Evolutionary conservation across 2,888 invertebrate genomes (phyloP).

Genomic region (Hirtodrosophila trivittata): DNA sequence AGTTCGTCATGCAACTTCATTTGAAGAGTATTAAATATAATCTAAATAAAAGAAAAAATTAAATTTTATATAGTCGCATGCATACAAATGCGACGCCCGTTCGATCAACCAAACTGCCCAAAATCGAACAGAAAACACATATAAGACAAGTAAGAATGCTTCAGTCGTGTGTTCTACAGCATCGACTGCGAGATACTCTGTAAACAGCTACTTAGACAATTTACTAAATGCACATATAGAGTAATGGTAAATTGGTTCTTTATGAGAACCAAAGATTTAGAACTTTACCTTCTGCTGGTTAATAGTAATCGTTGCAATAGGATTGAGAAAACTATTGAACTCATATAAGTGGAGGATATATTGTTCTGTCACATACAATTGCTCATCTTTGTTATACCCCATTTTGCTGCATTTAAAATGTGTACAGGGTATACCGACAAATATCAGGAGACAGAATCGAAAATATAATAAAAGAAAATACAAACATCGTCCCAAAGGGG

Average conservation of each 20-base stretch:
- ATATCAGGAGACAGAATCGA: background rate
- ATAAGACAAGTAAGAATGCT: background rate
- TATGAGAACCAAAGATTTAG: no score
- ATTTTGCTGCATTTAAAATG: background rate
- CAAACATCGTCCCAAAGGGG: conserved; percentile 4
- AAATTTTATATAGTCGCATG: conserved; percentile 9
- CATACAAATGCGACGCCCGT: conserved; percentile 9
- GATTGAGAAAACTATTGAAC: no score
- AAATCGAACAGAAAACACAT: conserved; percentile 27
- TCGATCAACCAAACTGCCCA: conserved; percentile 16
- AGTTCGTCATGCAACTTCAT: no score
- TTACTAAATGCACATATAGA: no score
- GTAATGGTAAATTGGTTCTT: no score
- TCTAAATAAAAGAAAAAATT: conserved; percentile 3
- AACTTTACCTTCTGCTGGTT: no score
- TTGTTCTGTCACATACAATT: no score
- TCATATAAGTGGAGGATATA: no score
- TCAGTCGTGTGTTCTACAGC: no score
- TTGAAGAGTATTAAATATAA: background rate
- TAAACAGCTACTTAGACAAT: background rate
- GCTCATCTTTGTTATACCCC: no score
- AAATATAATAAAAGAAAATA: conserved; percentile 11
- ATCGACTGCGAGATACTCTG: conserved; percentile 2
- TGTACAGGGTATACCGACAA: background rate
- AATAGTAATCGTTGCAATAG: no score